Base-by-base conservation (phyloP, 2,113 vertebrate genomes). In the Coracopsis vasa region DNA sequence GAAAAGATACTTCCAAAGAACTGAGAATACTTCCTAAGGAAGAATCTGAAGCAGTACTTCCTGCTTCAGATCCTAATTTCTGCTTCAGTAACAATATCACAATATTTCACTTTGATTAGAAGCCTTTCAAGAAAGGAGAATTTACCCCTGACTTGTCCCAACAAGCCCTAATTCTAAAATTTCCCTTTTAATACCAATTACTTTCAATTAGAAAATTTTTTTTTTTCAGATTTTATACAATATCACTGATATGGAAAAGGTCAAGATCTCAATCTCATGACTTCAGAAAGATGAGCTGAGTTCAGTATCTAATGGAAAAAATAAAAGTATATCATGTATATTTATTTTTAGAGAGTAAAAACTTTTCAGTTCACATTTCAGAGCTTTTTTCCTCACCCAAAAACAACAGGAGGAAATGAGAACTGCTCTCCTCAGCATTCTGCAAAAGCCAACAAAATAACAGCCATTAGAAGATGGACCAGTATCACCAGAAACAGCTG, bases 341-440 rank as follows among this genome's bases (percentile, higher is more conserved):
- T 92, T 95, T 97, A 91, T 88, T 92, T 96, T 94, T 69, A 91
- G 74, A 90, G 85, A 74, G 35, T 44, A 74, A 86, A 95, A 95
- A 51, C 2, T 86, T 93, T 86, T 86, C 45, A 24, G 56, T 86
- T 94, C 90, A 84, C 75, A 67, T 94, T 90, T 92, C 75, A 89
- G 83, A 81, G 72, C 86, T 95, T 93, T 96, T 88, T 92, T 84
- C 73, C 37, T 67, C 14, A 73, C 89, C 94, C 95, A 96, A 96
- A 95, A 95, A 65, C 80, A 97, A 92, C 88, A 96, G 47, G 29
- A 93, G 51, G 88, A 94, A 71, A 84, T 47, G 48, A 92, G 69
- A 74, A 60, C 56, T 72, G 80, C 47, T 93, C 82, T 94, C 64
- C 60, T 80, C 88, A 75, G 80, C 62, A 37, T 28, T 80, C 83